Percentiles rank a stretch among this genome's conserved stretches.
These are phyloP conservation scores for Phocoena phocoena DNA, from an alignment of 2,113 vertebrate species.

Conservation along the genomic window DNA sequence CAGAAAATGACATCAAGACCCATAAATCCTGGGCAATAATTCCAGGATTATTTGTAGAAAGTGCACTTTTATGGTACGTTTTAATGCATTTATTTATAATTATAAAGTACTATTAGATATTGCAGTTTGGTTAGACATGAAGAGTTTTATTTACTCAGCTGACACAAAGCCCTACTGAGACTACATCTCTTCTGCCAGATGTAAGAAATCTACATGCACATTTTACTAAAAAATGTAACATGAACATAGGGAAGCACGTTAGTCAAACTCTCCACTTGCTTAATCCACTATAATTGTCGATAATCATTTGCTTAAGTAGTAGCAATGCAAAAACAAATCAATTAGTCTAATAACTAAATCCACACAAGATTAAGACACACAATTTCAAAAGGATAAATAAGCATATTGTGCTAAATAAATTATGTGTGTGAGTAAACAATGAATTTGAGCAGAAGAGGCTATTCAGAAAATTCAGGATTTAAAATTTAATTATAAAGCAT, in stretches of 20 bases:
- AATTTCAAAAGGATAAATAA: slow-evolving; percentile 16
- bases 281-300: slow-evolving; percentile 47
- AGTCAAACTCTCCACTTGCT: background rate
- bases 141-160: slow-evolving; percentile 12
- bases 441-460: background rate
- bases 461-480: background rate
- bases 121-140: background rate
- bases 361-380: slow-evolving; percentile 33
- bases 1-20: no score
- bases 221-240: background rate
- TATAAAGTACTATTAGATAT: background rate
- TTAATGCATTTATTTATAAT: background rate
- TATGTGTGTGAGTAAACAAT: slow-evolving; percentile 11
- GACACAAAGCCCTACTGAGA: background rate
- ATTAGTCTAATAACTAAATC: slow-evolving; percentile 50
- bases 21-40: rapidly evolving
- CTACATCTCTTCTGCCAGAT: background rate
- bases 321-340: slow-evolving; percentile 52
- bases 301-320: slow-evolving; percentile 37
- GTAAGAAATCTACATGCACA: background rate
- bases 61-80: background rate
- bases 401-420: slow-evolving; percentile 30
- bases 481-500: background rate
- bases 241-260: background rate
- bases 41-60: background rate